Evolutionary conservation across 2,113 vertebrate species (phyloP).

Genomic region (Odocoileus virginianus): DNA sequence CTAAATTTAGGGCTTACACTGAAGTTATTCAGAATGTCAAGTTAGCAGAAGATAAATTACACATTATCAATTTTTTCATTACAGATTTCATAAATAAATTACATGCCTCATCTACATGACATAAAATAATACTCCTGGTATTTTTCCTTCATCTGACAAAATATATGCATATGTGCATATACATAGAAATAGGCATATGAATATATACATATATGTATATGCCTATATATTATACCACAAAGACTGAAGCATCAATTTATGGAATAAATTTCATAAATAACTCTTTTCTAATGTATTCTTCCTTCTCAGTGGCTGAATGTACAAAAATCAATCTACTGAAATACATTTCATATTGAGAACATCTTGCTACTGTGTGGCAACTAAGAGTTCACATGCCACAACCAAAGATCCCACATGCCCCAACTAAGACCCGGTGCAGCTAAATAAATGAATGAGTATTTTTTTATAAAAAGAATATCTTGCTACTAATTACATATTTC

Average conservation of each 20-base stretch:
- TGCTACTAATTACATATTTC: background rate
- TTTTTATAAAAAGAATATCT: background rate
- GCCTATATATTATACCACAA: background rate
- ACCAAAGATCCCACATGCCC: background rate
- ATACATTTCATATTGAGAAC: background rate
- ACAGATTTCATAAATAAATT: background rate
- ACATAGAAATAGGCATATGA: background rate
- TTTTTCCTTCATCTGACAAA: background rate
- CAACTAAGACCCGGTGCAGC: background rate
- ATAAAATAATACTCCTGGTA: background rate
- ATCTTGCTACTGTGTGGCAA: background rate
- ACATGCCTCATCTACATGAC: background rate
- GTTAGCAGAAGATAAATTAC: background rate
- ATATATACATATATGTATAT: background rate
- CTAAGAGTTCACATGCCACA: background rate
- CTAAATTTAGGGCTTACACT: background rate
- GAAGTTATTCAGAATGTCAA: background rate
- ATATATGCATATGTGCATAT: background rate
- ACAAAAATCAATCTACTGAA: background rate
- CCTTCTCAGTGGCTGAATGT: background rate
- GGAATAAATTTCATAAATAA: background rate
- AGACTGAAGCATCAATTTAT: background rate
- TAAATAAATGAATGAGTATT: background rate
- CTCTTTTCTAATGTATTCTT: background rate
- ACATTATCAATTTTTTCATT: background rate